Conservation (phyloP, 2,113 vertebrate species). For the Pyxicephalus adspersus region DNA sequence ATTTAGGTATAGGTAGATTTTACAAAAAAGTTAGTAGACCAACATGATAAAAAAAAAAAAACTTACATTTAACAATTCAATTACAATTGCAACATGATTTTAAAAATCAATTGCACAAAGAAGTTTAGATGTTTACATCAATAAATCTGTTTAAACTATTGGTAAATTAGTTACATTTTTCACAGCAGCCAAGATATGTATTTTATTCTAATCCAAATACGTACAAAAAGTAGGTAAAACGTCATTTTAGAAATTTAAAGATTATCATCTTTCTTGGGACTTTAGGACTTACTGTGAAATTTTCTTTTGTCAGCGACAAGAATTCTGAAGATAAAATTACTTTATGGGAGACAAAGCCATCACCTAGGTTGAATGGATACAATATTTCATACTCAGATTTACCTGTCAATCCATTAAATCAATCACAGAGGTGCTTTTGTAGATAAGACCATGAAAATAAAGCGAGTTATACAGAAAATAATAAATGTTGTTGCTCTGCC, state of each 20-base stretch:
- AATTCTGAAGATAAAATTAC: neutral
- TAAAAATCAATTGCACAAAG: neutral
- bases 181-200: neutral
- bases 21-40: too few relatives aligned
- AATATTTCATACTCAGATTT: neutral
- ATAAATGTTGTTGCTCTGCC: too few relatives aligned
- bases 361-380: neutral
- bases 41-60: too few relatives aligned
- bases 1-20: too few relatives aligned
- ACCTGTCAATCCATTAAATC: neutral
- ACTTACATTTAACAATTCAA: too few relatives aligned
- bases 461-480: too few relatives aligned
- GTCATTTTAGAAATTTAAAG: too few relatives aligned
- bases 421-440: neutral
- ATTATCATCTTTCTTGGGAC: too few relatives aligned
- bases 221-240: neutral
- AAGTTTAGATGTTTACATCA: neutral
- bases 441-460: neutral
- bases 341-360: neutral
- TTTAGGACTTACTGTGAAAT: neutral
- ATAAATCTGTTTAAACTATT: neutral
- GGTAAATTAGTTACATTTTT: neutral
- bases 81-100: too few relatives aligned
- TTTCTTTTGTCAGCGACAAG: neutral
- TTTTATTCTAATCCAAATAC: neutral